A percentile compares a stretch with the other conserved stretches of the same genome.
phyloP scores from a whole-genome alignment of 2,888 invertebrate genomes.

The Philhelius pedissequus region DNA sequence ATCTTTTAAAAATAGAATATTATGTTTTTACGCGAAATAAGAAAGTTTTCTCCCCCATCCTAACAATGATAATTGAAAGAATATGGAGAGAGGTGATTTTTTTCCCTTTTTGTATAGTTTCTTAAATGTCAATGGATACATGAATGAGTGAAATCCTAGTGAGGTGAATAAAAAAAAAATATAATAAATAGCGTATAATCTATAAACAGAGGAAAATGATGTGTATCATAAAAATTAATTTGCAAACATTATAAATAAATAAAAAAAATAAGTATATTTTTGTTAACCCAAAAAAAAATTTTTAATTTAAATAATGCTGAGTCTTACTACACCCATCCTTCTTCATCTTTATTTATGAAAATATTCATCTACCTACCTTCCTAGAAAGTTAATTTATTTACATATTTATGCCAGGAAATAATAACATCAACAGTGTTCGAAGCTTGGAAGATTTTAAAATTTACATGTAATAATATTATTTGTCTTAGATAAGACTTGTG shows the following conservation, averaged over 20 bases:
- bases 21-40: neutral
- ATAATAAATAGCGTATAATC: neutral
- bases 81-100: neutral
- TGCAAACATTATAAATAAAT: neutral
- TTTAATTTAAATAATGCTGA: neutral
- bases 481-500: no score
- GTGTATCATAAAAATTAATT: neutral
- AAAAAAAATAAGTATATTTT: neutral
- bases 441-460: no score
- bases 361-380: no score
- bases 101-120: no score
- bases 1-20: neutral
- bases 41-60: neutral
- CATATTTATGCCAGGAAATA: no score
- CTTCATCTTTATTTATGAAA: no score
- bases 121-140: conserved; percentile 17
- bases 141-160: conserved; percentile 17
- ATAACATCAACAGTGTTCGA: no score
- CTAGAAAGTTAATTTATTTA: no score
- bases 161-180: neutral
- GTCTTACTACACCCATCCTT: neutral
- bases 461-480: no score
- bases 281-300: neutral
- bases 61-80: neutral
- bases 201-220: neutral